Conservation (phyloP, 1,140 invertebrate genomes). For the Heliconius hewitsoni region DNA sequence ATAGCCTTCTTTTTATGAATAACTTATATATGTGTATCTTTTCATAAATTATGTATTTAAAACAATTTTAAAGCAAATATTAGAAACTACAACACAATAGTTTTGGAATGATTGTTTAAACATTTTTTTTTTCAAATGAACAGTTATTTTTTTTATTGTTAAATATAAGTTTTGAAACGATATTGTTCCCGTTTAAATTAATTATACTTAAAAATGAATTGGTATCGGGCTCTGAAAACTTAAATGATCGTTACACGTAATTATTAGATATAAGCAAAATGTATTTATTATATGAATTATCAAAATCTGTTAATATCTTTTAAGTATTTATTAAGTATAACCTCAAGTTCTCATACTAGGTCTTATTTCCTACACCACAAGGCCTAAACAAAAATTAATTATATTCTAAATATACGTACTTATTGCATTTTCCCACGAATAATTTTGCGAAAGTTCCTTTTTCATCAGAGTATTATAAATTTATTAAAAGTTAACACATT, state of each 20-base stretch:
- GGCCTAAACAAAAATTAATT: slow-evolving; percentile 33
- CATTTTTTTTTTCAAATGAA: not conserved
- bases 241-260: not conserved
- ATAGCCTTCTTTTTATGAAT: not conserved
- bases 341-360: not conserved
- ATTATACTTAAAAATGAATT: slow-evolving; percentile 10
- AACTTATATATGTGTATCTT: slow-evolving; percentile 13
- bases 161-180: not conserved
- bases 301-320: not conserved
- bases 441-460: slow-evolving; percentile 36
- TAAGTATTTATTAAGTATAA: slow-evolving; percentile 4
- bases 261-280: slow-evolving; percentile 27
- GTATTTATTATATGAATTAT: not conserved
- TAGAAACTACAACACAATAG: not conserved
- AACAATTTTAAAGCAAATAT: not conserved
- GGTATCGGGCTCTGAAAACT: slow-evolving; percentile 32
- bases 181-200: not conserved
- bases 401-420: slow-evolving; percentile 21
- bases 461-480: slow-evolving; percentile 26
- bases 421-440: slow-evolving; percentile 23
- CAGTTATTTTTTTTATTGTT: not conserved
- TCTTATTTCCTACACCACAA: slow-evolving; percentile 7
- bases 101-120: not conserved
- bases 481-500: slow-evolving; percentile 23
- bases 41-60: slow-evolving; percentile 23